These are phyloP conservation scores for Loripinus fragilis DNA, from an alignment of 2,888 invertebrate species.

Conservation along the genomic window DNA sequence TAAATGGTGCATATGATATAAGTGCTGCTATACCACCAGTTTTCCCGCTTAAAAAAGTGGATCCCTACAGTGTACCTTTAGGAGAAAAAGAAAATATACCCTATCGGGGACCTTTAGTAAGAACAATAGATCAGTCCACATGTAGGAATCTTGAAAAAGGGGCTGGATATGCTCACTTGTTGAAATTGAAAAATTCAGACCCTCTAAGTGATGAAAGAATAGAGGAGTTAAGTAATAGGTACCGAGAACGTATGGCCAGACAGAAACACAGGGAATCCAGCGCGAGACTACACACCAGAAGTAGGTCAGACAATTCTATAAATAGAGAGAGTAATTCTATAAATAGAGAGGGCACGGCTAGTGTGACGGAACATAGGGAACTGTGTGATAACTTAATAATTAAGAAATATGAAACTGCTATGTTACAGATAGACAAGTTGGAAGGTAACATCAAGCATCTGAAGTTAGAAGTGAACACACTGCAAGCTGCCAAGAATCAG, in stretches of 20 bases:
- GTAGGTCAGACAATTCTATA: constrained; percentile 58
- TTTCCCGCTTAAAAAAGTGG: not conserved
- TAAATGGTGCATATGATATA: constrained; percentile 9
- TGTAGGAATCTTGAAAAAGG: not conserved
- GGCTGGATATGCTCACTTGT: not conserved
- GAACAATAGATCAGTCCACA: constrained; percentile 21
- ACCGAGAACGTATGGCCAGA: constrained; percentile 50
- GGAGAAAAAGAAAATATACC: constrained; percentile 17
- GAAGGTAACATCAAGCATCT: constrained; percentile 72
- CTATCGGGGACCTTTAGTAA: constrained; percentile 54
- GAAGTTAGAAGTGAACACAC: constrained; percentile 73
- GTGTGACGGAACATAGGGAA: not conserved
- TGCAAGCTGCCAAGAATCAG: constrained; percentile 70
- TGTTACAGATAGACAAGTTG: constrained; percentile 77
- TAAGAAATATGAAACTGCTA: constrained; percentile 67
- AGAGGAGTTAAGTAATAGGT: constrained; percentile 56
- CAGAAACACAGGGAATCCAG: constrained; percentile 28
- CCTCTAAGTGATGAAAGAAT: constrained; percentile 55
- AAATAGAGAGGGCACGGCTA: not conserved
- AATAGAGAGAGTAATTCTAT: constrained; percentile 14
- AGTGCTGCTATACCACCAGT: not conserved
- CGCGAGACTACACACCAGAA: constrained; percentile 44
- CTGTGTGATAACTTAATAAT: constrained; percentile 57
- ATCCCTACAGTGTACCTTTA: constrained; percentile 9
- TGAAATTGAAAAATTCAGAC: not conserved